A percentile compares a stretch with the other conserved stretches of the same genome.
Conservation (phyloP, 2,113 vertebrate species). For the Cyanocitta stelleri region DNA sequence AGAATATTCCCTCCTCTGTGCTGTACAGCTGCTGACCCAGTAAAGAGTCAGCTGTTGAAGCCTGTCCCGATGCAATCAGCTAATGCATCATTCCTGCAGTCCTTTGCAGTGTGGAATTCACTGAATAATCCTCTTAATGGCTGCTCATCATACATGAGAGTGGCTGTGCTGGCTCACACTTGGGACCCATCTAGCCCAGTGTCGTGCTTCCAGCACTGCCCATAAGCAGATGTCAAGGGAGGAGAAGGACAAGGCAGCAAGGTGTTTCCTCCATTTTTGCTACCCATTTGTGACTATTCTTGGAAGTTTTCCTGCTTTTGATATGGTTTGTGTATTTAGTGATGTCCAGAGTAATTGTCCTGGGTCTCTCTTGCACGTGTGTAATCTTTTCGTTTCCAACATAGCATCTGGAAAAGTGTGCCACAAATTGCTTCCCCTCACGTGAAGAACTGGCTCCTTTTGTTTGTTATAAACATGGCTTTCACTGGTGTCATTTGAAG, state of each 20-base stretch:
- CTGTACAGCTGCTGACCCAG: slow-evolving; percentile 2
- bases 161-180: background rate
- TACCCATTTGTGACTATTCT: background rate
- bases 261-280: background rate
- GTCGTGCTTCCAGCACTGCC: background rate
- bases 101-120: background rate
- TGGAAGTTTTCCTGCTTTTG: background rate
- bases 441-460: background rate
- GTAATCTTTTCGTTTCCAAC: background rate
- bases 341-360: background rate
- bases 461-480: background rate
- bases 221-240: background rate
- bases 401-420: background rate
- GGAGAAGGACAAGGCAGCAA: background rate
- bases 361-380: background rate
- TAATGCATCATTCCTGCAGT: background rate
- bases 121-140: slow-evolving; percentile 21
- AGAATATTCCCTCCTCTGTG: background rate
- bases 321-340: background rate
- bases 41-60: background rate
- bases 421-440: background rate
- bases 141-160: background rate
- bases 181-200: background rate
- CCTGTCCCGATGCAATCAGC: background rate
- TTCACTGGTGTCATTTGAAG: background rate